Percentiles rank a stretch among this genome's conserved stretches.
Evolutionary conservation across 1,140 invertebrate genomes (phyloP).

Genomic region (Philaenus spumarius): DNA sequence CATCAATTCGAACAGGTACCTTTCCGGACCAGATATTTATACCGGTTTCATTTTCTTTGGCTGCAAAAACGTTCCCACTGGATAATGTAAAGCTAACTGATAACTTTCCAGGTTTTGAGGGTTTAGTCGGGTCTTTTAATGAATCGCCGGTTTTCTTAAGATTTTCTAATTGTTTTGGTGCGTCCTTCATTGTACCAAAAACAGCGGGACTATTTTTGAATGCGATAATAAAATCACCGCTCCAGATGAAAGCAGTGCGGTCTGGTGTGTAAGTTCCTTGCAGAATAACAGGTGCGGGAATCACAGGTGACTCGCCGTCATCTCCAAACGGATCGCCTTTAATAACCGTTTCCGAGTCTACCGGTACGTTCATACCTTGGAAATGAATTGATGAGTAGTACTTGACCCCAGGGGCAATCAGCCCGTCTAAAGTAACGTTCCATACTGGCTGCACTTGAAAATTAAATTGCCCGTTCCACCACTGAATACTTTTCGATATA

Average conservation of each 20-base stretch:
- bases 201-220: neutral
- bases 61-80: conserved; percentile 2
- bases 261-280: conserved; percentile 12
- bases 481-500: neutral
- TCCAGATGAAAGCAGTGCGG: conserved; percentile 5
- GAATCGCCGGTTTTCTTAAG: neutral
- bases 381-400: conserved; percentile 3
- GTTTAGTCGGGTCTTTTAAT: neutral
- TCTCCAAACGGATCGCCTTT: neutral
- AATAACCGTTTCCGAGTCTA: neutral
- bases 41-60: conserved; percentile 1
- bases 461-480: conserved; percentile 18
- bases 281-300: conserved; percentile 6
- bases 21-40: conserved; percentile 11
- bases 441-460: conserved; percentile 4
- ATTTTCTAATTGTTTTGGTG: neutral
- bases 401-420: conserved; percentile 7
- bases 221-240: conserved; percentile 5
- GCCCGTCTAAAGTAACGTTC: conserved; percentile 3
- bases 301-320: neutral
- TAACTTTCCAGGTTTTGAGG: conserved; percentile 5
- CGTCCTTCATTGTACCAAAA: too few species aligned
- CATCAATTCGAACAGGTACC: conserved; percentile 13
- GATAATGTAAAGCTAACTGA: conserved; percentile 1
- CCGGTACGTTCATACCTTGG: neutral